Evolutionary conservation across 1,140 invertebrate species (phyloP).

Genomic region (Chironomus tepperi): DNA sequence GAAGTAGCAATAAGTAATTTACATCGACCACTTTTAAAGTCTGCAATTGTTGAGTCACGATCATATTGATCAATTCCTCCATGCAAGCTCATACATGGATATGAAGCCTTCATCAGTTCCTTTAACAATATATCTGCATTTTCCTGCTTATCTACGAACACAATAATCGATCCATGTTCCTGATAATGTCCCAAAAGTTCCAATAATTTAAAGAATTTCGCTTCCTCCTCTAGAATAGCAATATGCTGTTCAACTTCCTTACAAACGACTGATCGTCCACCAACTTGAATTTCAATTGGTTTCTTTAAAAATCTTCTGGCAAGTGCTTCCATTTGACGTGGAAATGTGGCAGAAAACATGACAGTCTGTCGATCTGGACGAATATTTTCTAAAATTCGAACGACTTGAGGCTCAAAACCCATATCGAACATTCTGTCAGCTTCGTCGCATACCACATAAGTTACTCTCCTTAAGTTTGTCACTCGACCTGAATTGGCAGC

Average conservation of each 20-base stretch:
- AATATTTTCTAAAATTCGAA: conserved; percentile 96
- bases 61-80: conserved; percentile 99
- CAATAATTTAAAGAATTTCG: conserved; percentile 95
- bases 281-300: conserved; percentile 98
- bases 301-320: conserved; percentile 87
- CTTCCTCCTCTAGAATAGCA: conserved; percentile 88
- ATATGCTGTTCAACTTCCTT: conserved; percentile 97
- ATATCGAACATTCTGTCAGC: conserved; percentile 76
- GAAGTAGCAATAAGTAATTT: conserved; percentile 85
- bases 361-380: conserved; percentile 96
- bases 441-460: conserved; percentile 97
- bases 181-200: conserved; percentile 93
- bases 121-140: conserved; percentile 90
- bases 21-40: conserved; percentile 93
- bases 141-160: conserved; percentile 99
- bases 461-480: conserved; percentile 90
- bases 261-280: conserved; percentile 94
- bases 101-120: conserved; percentile 94
- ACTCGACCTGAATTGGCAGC: conserved; percentile 95
- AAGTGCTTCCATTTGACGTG: conserved; percentile 96
- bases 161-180: conserved; percentile 85
- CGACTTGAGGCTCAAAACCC: conserved; percentile 51
- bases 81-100: conserved; percentile 92
- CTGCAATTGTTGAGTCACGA: conserved; percentile 92
- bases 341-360: conserved; percentile 98